phyloP scores from a whole-genome alignment of 2,888 invertebrate genomes.

The Drosophila cognata region DNA sequence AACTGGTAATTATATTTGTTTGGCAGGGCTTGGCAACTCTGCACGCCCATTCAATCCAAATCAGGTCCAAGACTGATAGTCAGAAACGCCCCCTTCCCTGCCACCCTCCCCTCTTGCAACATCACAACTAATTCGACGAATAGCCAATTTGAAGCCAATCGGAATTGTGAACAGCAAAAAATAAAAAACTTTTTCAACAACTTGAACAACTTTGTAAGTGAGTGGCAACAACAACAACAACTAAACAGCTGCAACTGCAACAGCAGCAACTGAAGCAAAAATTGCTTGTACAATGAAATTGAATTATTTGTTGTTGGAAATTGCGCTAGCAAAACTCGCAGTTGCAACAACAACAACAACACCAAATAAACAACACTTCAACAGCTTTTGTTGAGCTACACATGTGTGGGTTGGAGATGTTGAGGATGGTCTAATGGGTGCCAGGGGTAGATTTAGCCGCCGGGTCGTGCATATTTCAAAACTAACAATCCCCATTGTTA shows the following conservation, averaged over 20 bases:
- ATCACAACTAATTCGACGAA: slow-evolving; percentile 65
- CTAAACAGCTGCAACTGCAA: slow-evolving; percentile 34
- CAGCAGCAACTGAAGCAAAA: slow-evolving; percentile 45
- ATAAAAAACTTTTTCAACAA: slow-evolving; percentile 64
- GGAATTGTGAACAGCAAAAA: slow-evolving; percentile 55
- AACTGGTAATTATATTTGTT: slow-evolving; percentile 62
- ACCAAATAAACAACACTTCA: slow-evolving; percentile 66
- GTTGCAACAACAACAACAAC: slow-evolving; percentile 39
- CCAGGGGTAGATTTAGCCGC: slow-evolving; percentile 5
- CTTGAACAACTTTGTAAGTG: slow-evolving; percentile 75
- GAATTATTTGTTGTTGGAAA: slow-evolving; percentile 65
- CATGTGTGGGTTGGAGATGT: slow-evolving; percentile 8
- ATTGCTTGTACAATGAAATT: slow-evolving; percentile 73
- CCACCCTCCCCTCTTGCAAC: not conserved
- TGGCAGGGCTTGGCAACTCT: slow-evolving; percentile 18
- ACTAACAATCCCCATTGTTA: slow-evolving; percentile 65
- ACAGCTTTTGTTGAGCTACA: slow-evolving; percentile 66
- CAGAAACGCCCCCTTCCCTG: not conserved
- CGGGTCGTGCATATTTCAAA: slow-evolving; percentile 74
- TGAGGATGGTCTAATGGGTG: slow-evolving; percentile 3
- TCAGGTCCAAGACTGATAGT: slow-evolving; percentile 52
- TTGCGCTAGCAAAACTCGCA: slow-evolving; percentile 57
- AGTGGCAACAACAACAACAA: slow-evolving; percentile 46
- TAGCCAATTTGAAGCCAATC: slow-evolving; percentile 80
- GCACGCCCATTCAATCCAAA: slow-evolving; percentile 46